phyloP scores from a whole-genome alignment of 2,113 vertebrate genomes.

The Charadrius vociferus region DNA sequence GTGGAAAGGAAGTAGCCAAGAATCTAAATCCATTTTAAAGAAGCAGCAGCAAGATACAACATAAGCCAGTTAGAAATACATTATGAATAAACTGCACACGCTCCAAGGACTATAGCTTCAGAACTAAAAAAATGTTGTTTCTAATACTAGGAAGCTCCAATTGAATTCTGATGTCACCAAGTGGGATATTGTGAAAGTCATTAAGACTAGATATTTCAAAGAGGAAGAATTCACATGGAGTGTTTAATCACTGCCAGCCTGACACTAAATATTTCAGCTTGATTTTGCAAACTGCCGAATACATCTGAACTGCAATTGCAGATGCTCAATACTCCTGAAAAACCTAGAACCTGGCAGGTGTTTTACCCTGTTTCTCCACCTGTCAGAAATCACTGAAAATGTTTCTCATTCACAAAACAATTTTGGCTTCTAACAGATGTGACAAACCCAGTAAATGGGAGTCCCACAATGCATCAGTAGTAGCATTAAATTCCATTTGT shows the following conservation, averaged over 20 bases:
- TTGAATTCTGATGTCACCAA: neutral
- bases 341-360: neutral
- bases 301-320: neutral
- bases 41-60: neutral
- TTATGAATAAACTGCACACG: neutral
- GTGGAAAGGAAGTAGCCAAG: neutral
- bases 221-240: neutral
- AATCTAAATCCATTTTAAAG: neutral
- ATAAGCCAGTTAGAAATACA: neutral
- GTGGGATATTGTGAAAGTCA: neutral
- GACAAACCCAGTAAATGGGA: neutral
- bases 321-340: neutral
- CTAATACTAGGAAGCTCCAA: neutral
- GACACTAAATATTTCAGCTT: neutral
- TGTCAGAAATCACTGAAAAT: neutral
- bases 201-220: neutral
- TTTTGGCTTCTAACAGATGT: neutral
- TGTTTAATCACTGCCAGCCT: neutral
- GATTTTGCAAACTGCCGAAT: neutral
- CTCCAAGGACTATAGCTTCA: neutral
- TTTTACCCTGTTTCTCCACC: neutral
- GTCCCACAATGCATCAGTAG: neutral
- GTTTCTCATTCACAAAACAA: neutral
- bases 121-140: neutral
- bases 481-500: neutral